Conservation (phyloP, 1,140 invertebrate species). For the Leptinotarsa defecta region DNA sequence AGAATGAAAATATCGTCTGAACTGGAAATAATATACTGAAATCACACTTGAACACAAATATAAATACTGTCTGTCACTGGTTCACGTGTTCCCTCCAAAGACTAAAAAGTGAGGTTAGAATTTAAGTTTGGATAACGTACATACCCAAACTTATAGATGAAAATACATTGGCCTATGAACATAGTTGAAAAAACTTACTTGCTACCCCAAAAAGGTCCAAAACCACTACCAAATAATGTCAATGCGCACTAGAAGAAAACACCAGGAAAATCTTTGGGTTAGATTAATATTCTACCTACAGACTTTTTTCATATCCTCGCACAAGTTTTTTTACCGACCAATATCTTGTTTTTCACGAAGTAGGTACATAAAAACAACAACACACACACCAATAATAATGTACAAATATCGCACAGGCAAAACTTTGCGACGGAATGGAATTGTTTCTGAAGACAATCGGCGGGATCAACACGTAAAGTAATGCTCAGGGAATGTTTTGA, state of each 20-base stretch:
- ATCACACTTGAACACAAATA: too few relatives aligned
- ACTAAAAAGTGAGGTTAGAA: too few relatives aligned
- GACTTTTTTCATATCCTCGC: slow-evolving; percentile 2
- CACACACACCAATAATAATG: not conserved
- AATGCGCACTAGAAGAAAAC: not conserved
- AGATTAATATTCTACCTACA: not conserved
- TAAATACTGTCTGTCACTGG: too few relatives aligned
- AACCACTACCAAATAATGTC: not conserved
- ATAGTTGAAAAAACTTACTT: not conserved
- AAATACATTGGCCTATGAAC: too few relatives aligned
- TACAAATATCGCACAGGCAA: not conserved
- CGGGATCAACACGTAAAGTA: not conserved
- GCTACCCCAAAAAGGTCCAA: not conserved
- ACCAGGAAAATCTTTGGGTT: not conserved
- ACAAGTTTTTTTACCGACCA: not conserved
- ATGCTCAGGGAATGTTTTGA: slow-evolving; percentile 13
- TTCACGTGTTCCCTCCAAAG: too few relatives aligned
- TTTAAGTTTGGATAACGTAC: too few relatives aligned
- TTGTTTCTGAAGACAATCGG: not conserved
- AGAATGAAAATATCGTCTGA: too few relatives aligned
- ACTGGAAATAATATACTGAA: too few relatives aligned
- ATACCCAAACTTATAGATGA: too few relatives aligned
- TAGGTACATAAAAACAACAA: not conserved
- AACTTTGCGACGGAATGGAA: too few relatives aligned
- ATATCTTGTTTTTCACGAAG: not conserved